Evolutionary conservation across 1,140 invertebrate genomes (phyloP).

Genomic region (Papilio polyxenes): DNA sequence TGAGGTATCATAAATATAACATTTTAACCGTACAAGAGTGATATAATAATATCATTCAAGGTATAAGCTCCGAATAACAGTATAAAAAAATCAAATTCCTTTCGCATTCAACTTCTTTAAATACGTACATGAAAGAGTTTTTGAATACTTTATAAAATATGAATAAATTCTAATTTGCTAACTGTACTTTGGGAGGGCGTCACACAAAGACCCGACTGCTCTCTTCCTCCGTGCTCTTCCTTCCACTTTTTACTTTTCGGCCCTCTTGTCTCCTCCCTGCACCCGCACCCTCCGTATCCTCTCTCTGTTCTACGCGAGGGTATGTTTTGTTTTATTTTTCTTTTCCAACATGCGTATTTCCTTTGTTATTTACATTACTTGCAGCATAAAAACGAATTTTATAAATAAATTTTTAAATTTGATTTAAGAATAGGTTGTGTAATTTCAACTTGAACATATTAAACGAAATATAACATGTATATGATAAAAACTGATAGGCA

Average conservation of each 20-base stretch:
- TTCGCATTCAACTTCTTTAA: constrained; percentile 41
- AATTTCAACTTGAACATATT: too few relatives aligned
- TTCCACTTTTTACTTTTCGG: constrained; percentile 70
- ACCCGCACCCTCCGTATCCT: constrained; percentile 42
- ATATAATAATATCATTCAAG: not conserved
- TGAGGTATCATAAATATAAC: too few relatives aligned
- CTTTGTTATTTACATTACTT: constrained; percentile 29
- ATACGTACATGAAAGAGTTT: constrained; percentile 28
- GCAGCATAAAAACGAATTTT: not conserved
- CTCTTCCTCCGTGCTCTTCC: constrained; percentile 60
- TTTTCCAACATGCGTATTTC: constrained; percentile 30
- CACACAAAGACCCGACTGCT: constrained; percentile 70
- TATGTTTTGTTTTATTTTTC: constrained; percentile 58
- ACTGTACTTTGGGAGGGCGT: constrained; percentile 58
- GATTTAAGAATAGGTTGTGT: too few relatives aligned
- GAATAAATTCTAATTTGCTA: constrained; percentile 45
- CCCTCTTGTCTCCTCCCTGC: constrained; percentile 49
- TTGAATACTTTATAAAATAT: constrained; percentile 31
- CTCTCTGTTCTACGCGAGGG: constrained; percentile 52
- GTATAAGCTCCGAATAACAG: not conserved
- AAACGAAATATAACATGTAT: too few relatives aligned
- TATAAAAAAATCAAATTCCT: constrained; percentile 49
- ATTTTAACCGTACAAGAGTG: not conserved
- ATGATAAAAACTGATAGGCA: too few relatives aligned
- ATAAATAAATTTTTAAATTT: too few relatives aligned